phyloP scores from a whole-genome alignment of 2,888 invertebrate genomes.

The Ametastegia equiseti region DNA sequence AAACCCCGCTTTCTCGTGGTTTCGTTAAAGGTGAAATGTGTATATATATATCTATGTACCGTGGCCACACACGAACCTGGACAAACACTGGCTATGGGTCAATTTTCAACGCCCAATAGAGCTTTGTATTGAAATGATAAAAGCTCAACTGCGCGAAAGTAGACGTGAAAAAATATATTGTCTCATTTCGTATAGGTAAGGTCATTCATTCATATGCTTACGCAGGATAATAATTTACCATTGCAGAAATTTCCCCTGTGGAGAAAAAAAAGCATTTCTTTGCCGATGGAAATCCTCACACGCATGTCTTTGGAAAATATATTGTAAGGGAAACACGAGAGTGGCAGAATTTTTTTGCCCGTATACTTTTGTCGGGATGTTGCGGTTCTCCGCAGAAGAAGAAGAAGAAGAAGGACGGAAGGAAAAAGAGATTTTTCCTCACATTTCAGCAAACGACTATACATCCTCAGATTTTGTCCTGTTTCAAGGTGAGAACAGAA shows the following conservation, averaged over 20 bases:
- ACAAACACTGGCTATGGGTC: slow-evolving; percentile 31
- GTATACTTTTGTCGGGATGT: not conserved
- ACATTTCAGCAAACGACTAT: not conserved
- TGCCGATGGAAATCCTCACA: not conserved
- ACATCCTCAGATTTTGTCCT: not conserved
- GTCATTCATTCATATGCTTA: too few species aligned
- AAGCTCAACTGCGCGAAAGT: not conserved
- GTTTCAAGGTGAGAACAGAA: too few species aligned
- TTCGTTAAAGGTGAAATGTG: not conserved
- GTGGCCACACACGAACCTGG: slow-evolving; percentile 5
- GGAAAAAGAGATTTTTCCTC: not conserved
- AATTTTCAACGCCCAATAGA: slow-evolving; percentile 33
- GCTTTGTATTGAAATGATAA: slow-evolving; percentile 19
- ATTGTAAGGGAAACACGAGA: not conserved
- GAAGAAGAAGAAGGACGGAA: not conserved
- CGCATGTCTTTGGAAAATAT: not conserved
- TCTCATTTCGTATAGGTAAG: too few species aligned
- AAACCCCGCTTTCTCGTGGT: not conserved
- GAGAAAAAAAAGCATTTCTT: not conserved
- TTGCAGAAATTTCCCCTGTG: too few species aligned
- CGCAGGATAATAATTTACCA: too few species aligned
- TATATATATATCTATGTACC: slow-evolving; percentile 17
- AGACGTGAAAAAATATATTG: too few species aligned
- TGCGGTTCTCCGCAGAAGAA: not conserved
- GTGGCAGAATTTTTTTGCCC: not conserved